Evolutionary conservation across 1,140 invertebrate species (phyloP).

Genomic region (Ephestia elutella): DNA sequence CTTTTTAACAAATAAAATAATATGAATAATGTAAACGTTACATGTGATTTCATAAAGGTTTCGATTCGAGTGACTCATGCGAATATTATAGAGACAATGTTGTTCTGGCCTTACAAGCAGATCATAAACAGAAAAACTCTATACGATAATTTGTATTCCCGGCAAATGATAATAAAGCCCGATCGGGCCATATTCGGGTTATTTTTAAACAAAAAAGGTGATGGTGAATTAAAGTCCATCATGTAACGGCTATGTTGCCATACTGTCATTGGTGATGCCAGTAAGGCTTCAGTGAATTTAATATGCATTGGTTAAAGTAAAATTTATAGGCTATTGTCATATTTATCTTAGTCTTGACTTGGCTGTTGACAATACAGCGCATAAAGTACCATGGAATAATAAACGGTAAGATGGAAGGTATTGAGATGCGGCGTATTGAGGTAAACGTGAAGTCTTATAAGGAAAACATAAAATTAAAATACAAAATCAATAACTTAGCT

Average conservation of each 20-base stretch:
- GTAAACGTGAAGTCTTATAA: neutral
- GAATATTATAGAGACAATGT: slow-evolving; percentile 28
- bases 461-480: neutral
- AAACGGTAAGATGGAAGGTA: no score
- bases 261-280: slow-evolving; percentile 24
- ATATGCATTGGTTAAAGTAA: slow-evolving; percentile 19
- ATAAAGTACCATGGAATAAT: neutral
- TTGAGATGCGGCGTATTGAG: no score
- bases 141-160: slow-evolving; percentile 32
- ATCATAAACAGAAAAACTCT: slow-evolving; percentile 25
- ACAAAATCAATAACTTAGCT: neutral
- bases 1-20: no score
- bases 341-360: neutral
- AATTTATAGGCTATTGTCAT: slow-evolving; percentile 33
- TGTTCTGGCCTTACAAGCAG: slow-evolving; percentile 21
- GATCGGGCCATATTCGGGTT: slow-evolving; percentile 22
- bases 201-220: slow-evolving; percentile 26
- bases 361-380: neutral
- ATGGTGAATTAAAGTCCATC: slow-evolving; percentile 25
- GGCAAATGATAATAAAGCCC: slow-evolving; percentile 32
- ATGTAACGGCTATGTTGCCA: slow-evolving; percentile 11
- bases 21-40: neutral
- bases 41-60: neutral
- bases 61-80: slow-evolving; percentile 23
- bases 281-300: slow-evolving; percentile 21